phyloP scores from a whole-genome alignment of 1,140 invertebrate species.

The Hirudo medicinalis region DNA sequence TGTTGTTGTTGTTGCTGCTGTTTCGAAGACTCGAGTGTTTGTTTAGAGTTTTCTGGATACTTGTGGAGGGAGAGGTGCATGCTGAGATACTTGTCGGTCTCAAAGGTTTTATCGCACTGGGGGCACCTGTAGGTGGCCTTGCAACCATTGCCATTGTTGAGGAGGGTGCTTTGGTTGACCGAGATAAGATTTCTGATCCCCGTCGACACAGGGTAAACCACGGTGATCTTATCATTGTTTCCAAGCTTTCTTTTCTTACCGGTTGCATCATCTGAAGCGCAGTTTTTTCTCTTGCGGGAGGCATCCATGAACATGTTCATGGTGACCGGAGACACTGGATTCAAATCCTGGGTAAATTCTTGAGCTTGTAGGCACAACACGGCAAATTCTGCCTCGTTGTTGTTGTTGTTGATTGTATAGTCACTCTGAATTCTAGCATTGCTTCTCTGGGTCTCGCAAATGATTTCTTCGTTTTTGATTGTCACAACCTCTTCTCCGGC shows the following conservation, averaged over 20 bases:
- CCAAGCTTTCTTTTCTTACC: background rate
- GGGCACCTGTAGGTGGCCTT: conserved; percentile 12
- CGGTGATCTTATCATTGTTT: background rate
- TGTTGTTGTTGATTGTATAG: conserved; percentile 2
- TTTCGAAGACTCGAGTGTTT: background rate
- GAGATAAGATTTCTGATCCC: background rate
- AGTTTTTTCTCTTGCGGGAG: background rate
- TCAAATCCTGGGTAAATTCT: too few species aligned
- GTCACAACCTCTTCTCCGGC: background rate
- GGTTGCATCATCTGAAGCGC: background rate
- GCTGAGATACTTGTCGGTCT: conserved; percentile 24
- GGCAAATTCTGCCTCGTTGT: background rate
- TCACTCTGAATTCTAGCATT: background rate
- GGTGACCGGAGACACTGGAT: background rate
- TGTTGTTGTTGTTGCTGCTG: background rate
- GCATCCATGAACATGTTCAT: background rate
- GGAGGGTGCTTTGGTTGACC: background rate
- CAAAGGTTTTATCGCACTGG: conserved; percentile 18
- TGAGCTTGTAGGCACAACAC: too few species aligned
- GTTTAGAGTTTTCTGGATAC: background rate
- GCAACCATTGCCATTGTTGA: background rate
- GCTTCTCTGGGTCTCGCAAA: background rate
- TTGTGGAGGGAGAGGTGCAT: conserved; percentile 24
- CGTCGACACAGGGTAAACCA: background rate
- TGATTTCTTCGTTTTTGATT: background rate